phyloP scores from a whole-genome alignment of 2,797 vertebrate species.

The Sebastes hubbsi region DNA sequence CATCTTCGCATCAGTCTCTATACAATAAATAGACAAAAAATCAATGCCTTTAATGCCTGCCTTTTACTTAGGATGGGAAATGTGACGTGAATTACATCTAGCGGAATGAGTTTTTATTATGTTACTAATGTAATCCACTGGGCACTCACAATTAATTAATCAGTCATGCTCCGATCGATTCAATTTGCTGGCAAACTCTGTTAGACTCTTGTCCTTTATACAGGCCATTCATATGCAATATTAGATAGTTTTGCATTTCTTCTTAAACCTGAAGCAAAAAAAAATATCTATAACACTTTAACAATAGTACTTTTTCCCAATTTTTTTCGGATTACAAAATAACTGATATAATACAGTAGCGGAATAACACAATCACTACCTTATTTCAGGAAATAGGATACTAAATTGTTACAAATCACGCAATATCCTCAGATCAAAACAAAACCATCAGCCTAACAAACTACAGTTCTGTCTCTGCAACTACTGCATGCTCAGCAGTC shows the following conservation, averaged over 20 bases:
- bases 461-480: neutral
- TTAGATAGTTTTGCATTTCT: neutral
- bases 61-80: conserved; percentile 30
- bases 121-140: conserved; percentile 26
- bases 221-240: neutral
- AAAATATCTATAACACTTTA: neutral
- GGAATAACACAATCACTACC: neutral
- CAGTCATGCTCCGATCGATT: conserved; percentile 32
- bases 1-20: neutral
- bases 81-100: conserved; percentile 37
- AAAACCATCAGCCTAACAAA: neutral
- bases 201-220: neutral
- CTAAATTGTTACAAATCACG: neutral
- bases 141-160: conserved; percentile 28
- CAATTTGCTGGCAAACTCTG: neutral
- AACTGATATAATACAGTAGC: neutral
- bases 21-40: conserved; percentile 34
- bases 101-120: conserved; percentile 23
- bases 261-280: neutral
- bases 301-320: neutral
- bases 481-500: neutral
- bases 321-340: neutral
- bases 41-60: conserved; percentile 28
- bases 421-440: neutral
- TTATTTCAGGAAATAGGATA: neutral